Evolutionary conservation across 2,113 vertebrate genomes (phyloP).

Genomic region (Atractosteus spatula): DNA sequence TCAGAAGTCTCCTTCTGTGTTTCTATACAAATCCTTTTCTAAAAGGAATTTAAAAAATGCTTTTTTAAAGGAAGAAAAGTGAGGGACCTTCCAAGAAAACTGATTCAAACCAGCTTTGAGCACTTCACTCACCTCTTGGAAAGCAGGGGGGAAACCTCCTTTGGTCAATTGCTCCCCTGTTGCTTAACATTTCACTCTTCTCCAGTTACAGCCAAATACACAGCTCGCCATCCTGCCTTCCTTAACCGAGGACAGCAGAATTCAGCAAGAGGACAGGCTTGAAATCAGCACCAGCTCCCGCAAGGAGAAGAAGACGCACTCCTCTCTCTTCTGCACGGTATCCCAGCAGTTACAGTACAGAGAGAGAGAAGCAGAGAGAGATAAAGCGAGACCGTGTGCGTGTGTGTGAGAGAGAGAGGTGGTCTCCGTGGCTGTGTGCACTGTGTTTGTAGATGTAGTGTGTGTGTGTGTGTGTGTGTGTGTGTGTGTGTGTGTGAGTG

Average conservation of each 20-base stretch:
- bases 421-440: constrained; percentile 1
- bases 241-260: constrained; percentile 41
- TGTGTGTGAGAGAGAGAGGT: constrained; percentile 19
- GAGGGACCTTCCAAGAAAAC: neutral
- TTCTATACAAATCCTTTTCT: too few relatives aligned
- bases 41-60: too few relatives aligned
- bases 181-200: constrained; percentile 45
- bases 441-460: constrained; percentile 7
- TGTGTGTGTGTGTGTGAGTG: constrained; percentile 1
- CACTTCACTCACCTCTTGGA: constrained; percentile 3
- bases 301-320: constrained; percentile 17
- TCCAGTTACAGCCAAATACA: constrained; percentile 42
- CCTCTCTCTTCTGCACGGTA: constrained; percentile 52
- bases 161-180: constrained; percentile 51
- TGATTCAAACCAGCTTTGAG: neutral
- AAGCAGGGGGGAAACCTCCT: constrained; percentile 20
- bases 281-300: constrained; percentile 30
- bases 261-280: constrained; percentile 31
- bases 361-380: constrained; percentile 18
- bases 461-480: neutral
- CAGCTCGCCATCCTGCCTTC: constrained; percentile 34
- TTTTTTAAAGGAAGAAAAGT: neutral
- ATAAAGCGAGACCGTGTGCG: constrained; percentile 31
- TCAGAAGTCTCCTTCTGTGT: too few relatives aligned
- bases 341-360: constrained; percentile 53